A percentile compares a stretch with the other conserved stretches of the same genome.
phyloP scores from a whole-genome alignment of 2,888 invertebrate species.

The Drosophila tripunctata region DNA sequence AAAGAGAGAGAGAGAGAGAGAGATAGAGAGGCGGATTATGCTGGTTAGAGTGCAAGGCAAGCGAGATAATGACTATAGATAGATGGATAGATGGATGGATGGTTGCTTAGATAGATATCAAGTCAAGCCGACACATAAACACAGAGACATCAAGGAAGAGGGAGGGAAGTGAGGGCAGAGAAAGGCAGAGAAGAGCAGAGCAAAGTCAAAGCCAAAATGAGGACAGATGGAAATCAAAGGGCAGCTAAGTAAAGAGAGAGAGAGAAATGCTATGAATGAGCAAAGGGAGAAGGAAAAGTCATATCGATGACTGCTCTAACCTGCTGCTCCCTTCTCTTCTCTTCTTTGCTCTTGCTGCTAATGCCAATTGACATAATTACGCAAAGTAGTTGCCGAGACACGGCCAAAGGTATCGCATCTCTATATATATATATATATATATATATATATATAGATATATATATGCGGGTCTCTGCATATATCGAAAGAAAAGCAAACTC shows the following conservation, averaged over 20 bases:
- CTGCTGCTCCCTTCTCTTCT: conserved; percentile 19
- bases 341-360: conserved; percentile 18
- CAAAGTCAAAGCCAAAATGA: conserved; percentile 38
- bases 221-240: conserved; percentile 68
- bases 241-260: conserved; percentile 16
- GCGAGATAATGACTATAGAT: conserved; percentile 58
- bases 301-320: conserved; percentile 59
- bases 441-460: neutral
- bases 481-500: neutral
- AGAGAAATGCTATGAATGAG: neutral
- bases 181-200: neutral
- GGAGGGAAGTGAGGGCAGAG: neutral
- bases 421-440: neutral
- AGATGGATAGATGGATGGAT: conserved; percentile 51
- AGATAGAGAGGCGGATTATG: conserved; percentile 41
- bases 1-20: neutral
- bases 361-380: conserved; percentile 81
- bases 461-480: neutral
- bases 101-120: conserved; percentile 53
- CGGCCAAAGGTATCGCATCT: conserved; percentile 16
- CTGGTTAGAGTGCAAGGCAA: conserved; percentile 39
- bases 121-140: conserved; percentile 15
- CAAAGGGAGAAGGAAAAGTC: conserved; percentile 3
- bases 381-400: conserved; percentile 68
- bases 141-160: neutral